These are phyloP conservation scores for Colinus virginianus DNA, from an alignment of 2,113 vertebrate genomes.

Conservation along the genomic window DNA sequence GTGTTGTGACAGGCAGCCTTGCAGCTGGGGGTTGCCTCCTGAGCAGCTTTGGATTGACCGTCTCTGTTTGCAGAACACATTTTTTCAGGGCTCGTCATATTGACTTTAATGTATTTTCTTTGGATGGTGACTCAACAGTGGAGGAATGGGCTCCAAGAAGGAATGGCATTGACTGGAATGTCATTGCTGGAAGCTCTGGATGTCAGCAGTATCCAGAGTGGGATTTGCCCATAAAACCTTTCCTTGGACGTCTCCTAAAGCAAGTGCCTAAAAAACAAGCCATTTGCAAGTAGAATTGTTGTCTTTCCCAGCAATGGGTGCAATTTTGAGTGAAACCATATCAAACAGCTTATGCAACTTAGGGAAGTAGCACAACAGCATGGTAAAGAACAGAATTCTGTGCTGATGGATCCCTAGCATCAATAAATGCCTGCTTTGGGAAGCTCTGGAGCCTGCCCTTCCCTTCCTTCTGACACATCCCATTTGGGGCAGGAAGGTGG, in stretches of 20 bases:
- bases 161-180: slow-evolving; percentile 17
- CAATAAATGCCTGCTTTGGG: neutral
- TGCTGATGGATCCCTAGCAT: neutral
- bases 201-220: slow-evolving; percentile 9
- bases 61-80: neutral
- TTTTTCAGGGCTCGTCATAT: slow-evolving; percentile 15
- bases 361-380: fast-evolving
- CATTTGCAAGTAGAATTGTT: slow-evolving; percentile 5
- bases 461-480: neutral
- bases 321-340: slow-evolving; percentile 13
- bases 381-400: neutral
- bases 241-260: neutral
- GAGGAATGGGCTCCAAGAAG: neutral
- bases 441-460: neutral
- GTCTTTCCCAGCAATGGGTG: neutral
- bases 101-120: slow-evolving; percentile 55
- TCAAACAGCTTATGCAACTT: neutral
- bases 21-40: neutral
- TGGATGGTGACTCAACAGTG: neutral
- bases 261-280: neutral
- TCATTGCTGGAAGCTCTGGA: neutral
- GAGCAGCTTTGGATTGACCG: neutral
- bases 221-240: neutral
- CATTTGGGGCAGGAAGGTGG: neutral
- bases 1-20: slow-evolving; percentile 5